These are phyloP conservation scores for Odontothrips loti DNA, from an alignment of 2,888 invertebrate genomes.

Conservation along the genomic window DNA sequence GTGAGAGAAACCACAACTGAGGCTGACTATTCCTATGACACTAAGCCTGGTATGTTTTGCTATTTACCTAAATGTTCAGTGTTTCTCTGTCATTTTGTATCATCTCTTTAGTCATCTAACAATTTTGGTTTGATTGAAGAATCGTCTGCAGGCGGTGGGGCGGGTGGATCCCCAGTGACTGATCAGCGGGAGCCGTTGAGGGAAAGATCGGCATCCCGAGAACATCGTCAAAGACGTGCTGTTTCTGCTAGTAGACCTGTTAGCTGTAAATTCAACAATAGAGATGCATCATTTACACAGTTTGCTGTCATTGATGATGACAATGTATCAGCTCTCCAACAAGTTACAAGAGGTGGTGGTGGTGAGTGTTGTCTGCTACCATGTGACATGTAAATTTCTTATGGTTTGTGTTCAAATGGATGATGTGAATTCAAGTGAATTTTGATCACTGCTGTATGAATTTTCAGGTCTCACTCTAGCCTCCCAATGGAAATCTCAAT, in stretches of 20 bases:
- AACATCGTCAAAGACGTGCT: background rate
- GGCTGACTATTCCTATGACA: constrained; percentile 42
- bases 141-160: constrained; percentile 32
- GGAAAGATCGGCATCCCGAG: constrained; percentile 38
- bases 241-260: constrained; percentile 13
- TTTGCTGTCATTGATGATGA: constrained; percentile 92
- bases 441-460: background rate
- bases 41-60: constrained; percentile 37
- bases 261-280: constrained; percentile 37
- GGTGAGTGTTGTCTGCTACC: constrained; percentile 41
- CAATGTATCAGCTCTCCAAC: constrained; percentile 81
- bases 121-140: background rate
- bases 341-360: constrained; percentile 84
- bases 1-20: constrained; percentile 40
- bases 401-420: background rate
- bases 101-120: too few relatives aligned
- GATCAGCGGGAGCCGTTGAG: constrained; percentile 46
- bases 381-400: background rate
- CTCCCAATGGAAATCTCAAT: constrained; percentile 93
- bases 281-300: constrained; percentile 82
- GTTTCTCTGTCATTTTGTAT: background rate
- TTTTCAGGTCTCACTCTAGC: constrained; percentile 68
- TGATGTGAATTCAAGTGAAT: constrained; percentile 9
- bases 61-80: background rate
- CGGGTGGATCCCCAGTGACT: constrained; percentile 43